Evolutionary conservation across 2,113 vertebrate species (phyloP), one percentile per base, ranked within the genome.

Genomic region (Anarhynchus alexandrinus): DNA sequence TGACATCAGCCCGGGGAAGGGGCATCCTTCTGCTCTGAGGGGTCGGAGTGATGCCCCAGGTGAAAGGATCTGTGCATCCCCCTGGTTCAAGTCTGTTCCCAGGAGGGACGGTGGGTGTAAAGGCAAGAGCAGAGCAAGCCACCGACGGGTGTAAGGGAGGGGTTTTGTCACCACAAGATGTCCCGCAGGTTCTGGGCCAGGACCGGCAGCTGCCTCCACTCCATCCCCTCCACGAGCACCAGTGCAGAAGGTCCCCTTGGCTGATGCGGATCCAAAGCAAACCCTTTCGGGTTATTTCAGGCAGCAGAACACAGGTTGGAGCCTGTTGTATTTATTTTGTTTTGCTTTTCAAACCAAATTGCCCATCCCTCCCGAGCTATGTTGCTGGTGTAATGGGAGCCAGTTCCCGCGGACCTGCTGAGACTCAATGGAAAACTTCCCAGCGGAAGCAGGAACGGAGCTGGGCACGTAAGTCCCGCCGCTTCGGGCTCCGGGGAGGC

Each of bases 301-400:
- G 96, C 96, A 94, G 59, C 34, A 79, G 65, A 82, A 51, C 61
- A 12, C 96, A 97, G 51, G 96, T 95, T 86, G 67, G 69, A 91
- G 87, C 96, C 62, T 96, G 96, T 83, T 93, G 15, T 69, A 69
- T 96, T 97, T 95, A 90, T 91, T 96, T 96, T 96, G 84, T 88
- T 96, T 92, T 78, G 58, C 84, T 96, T 93, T 94, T 95, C 85
- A 94, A 96, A 97, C 88, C 55, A 54, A 94, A 81, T 88, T 78
- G 93, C 96, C 95, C 88, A 93, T 97, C 95, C 96, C 95, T 95
- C 71, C 91, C 6, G 80, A 96, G 86, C 81, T 95, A 82, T 95
- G 91, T 77, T 93, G 86, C 74, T 81, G 79, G 66, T 87, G 76
- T 21, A 73, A 93, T 95, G 96, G 84, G 91, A 96, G 89, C 78